Conservation (phyloP, 2,888 invertebrate genomes). For the Xanthorhoe designata region DNA sequence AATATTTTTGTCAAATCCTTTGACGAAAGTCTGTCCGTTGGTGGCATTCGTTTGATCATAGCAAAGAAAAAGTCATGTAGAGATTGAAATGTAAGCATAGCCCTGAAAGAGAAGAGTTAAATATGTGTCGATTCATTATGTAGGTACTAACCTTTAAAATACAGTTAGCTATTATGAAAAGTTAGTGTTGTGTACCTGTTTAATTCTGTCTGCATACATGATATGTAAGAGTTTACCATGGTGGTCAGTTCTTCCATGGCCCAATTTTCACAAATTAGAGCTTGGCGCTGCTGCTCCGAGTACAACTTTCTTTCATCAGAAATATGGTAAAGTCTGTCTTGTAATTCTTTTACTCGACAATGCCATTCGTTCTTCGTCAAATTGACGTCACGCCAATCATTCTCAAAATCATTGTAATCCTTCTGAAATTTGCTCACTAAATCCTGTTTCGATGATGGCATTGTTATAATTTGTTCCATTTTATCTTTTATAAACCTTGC, state of each 20-base stretch:
- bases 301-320: conserved; percentile 84
- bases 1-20: conserved; percentile 73
- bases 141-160: neutral
- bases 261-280: conserved; percentile 86
- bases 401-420: conserved; percentile 86
- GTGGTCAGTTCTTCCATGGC: conserved; percentile 80
- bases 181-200: conserved; percentile 65
- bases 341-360: conserved; percentile 81
- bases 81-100: conserved; percentile 73
- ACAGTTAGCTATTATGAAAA: neutral
- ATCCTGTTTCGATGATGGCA: conserved; percentile 86
- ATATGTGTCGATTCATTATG: neutral
- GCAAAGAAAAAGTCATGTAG: conserved; percentile 77
- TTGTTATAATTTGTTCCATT: conserved; percentile 81
- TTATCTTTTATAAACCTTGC: conserved; percentile 81
- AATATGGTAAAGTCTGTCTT: conserved; percentile 81
- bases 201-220: conserved; percentile 86
- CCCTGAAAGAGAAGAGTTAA: conserved; percentile 59
- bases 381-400: conserved; percentile 83
- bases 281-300: conserved; percentile 81
- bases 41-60: conserved; percentile 70
- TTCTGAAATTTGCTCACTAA: conserved; percentile 85
- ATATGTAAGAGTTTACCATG: conserved; percentile 83
- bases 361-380: conserved; percentile 88
- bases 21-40: conserved; percentile 65